Evolutionary conservation across 1,140 invertebrate species (phyloP), one percentile per base, ranked within the genome.

Genomic region (Grapholita molesta): DNA sequence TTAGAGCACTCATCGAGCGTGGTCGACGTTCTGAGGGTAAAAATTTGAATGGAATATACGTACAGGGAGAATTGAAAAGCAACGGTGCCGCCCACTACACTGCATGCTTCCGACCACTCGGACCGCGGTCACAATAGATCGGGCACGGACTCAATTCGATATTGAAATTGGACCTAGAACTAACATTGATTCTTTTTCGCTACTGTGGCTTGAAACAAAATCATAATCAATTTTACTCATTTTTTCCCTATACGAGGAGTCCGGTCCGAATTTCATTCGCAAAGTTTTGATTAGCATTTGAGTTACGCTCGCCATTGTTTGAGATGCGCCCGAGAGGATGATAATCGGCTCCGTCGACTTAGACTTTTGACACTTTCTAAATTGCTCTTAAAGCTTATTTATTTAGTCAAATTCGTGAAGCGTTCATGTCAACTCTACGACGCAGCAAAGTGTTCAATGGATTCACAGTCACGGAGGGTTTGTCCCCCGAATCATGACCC

Each of bases 41-140:
- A 91, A 91, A 91, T 91, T 90, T 91, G 86, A 91, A 91, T 91
- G 85, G 87, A 85, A 84, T 85, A 85, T 86, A 83, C 74, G 79
- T 80, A 78, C 70, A 77, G 83, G 78, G 79, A 76, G 75, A 74
- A 74, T 82, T 84, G 80, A 87, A 87, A 84, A 78, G 82, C 74
- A 78, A 69, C 76, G 70, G 75, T 83, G 75, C 79, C 77, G 83
- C 79, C 80, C 77, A 81, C 80, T 76, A 69, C 76, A 74, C 75
- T 79, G 75, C 73, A 69, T 80, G 79, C 87, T 89, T 86, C 86
- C 86, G 82, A 83, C 79, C 82, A 83, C 83, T 85, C 80, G 80
- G 83, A 80, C 83, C 64, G 57, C 76, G 76, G 74, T 81, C 82
- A 91, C 88, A 90, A 90, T 91, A 72, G 74, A 79, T 77, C 77